Evolutionary conservation across 2,113 vertebrate species (phyloP).

Genomic region (Stercorarius parasiticus): DNA sequence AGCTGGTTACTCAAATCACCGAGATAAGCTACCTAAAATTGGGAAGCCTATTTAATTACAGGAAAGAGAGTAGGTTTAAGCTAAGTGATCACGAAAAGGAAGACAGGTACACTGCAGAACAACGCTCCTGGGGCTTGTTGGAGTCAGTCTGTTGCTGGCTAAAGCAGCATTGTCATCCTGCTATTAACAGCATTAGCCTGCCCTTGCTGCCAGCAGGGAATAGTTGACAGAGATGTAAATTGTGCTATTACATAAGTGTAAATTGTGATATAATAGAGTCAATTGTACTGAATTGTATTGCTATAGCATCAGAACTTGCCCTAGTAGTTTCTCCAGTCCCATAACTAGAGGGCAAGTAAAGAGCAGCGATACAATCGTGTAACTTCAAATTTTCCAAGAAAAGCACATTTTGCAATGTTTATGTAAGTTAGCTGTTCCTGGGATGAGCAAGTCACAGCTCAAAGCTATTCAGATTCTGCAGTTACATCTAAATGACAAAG

Average conservation of each 20-base stretch:
- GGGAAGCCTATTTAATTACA: not conserved
- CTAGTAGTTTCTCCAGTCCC: not conserved
- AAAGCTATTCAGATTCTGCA: not conserved
- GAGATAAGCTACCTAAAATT: accelerated
- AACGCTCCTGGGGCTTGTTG: not conserved
- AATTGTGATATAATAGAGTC: not conserved
- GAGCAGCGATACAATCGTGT: accelerated
- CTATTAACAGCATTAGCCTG: not conserved
- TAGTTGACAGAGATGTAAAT: not conserved
- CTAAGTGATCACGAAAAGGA: not conserved
- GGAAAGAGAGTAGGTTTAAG: not conserved
- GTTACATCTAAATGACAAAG: not conserved
- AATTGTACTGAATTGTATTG: not conserved
- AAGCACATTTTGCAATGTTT: accelerated
- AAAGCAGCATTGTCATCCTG: not conserved
- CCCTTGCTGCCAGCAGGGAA: not conserved
- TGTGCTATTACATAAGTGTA: not conserved
- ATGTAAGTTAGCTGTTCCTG: accelerated
- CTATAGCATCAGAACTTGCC: not conserved
- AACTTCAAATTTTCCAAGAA: not conserved
- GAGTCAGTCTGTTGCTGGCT: not conserved
- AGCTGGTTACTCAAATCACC: not conserved
- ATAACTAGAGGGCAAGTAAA: not conserved
- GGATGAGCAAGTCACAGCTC: not conserved
- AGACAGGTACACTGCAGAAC: accelerated